Evolutionary conservation across 2,888 invertebrate species (phyloP).

Genomic region (Tupiocoris notatus): DNA sequence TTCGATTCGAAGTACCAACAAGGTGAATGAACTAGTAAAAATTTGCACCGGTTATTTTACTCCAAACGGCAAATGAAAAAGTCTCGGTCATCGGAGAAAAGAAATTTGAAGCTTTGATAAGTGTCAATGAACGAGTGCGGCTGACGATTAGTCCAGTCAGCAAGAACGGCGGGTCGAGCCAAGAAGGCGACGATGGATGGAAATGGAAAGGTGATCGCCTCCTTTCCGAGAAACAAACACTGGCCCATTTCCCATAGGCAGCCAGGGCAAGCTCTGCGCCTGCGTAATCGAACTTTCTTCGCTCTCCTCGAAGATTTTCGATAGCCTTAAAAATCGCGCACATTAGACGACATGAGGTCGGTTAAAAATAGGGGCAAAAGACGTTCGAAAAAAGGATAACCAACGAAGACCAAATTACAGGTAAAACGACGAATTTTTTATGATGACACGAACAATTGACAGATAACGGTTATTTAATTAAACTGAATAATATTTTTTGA

Average conservation of each 20-base stretch:
- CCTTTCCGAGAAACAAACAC: constrained; percentile 27
- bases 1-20: too few relatives aligned
- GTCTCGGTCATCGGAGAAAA: neutral
- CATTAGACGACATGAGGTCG: too few relatives aligned
- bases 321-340: neutral
- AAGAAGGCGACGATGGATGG: neutral
- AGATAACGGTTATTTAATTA: too few relatives aligned
- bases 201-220: neutral
- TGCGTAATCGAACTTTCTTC: neutral
- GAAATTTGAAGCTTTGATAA: neutral
- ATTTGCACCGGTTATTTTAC: too few relatives aligned
- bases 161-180: neutral
- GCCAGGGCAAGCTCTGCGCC: neutral
- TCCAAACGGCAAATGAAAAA: too few relatives aligned
- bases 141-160: constrained; percentile 1
- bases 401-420: too few relatives aligned
- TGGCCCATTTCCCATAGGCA: constrained; percentile 34
- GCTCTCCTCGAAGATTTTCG: neutral
- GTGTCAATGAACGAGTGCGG: constrained; percentile 6
- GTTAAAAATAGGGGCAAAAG: too few relatives aligned
- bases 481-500: too few relatives aligned
- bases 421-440: too few relatives aligned
- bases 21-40: too few relatives aligned
- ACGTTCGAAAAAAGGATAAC: too few relatives aligned
- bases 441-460: too few relatives aligned